Percentiles rank a stretch among this genome's conserved stretches.
Conservation (phyloP, 1,140 invertebrate genomes). For the Drosophila athabasca region DNA sequence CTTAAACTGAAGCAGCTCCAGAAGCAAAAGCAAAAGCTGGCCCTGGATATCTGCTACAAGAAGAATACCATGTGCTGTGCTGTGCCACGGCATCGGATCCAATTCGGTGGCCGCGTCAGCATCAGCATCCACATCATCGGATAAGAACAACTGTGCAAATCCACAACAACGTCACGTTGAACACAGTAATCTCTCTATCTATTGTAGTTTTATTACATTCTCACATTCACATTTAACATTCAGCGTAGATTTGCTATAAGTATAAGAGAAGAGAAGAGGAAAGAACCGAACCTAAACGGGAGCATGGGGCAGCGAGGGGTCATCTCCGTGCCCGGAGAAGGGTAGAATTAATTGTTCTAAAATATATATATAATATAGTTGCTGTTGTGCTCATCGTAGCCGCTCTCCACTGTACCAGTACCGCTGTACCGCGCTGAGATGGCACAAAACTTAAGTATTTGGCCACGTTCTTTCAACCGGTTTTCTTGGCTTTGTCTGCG, state of each 20-base stretch:
- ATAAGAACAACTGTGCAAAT: slow-evolving; percentile 64
- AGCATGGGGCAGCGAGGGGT: slow-evolving; percentile 1
- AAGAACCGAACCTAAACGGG: background rate
- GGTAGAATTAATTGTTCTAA: slow-evolving; percentile 46
- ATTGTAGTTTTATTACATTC: slow-evolving; percentile 32
- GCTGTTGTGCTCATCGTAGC: background rate
- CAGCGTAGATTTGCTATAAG: slow-evolving; percentile 15
- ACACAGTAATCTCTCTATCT: slow-evolving; percentile 34
- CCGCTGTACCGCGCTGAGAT: background rate
- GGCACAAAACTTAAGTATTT: slow-evolving; percentile 30
- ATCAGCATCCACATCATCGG: too few species aligned
- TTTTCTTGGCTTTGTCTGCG: slow-evolving; percentile 23
- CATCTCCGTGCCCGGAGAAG: background rate
- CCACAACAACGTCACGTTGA: background rate
- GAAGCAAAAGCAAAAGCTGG: background rate
- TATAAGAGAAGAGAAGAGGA: too few species aligned
- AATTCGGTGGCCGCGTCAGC: slow-evolving; percentile 7
- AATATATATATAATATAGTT: background rate
- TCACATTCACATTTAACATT: slow-evolving; percentile 1
- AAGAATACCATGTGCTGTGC: slow-evolving; percentile 18
- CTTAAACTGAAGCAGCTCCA: too few species aligned
- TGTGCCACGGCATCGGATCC: slow-evolving; percentile 27
- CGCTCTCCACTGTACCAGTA: slow-evolving; percentile 28
- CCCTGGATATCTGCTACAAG: background rate
- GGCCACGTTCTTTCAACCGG: slow-evolving; percentile 73